phyloP scores from a whole-genome alignment of 2,797 vertebrate species.

The Gambelia wislizenii region DNA sequence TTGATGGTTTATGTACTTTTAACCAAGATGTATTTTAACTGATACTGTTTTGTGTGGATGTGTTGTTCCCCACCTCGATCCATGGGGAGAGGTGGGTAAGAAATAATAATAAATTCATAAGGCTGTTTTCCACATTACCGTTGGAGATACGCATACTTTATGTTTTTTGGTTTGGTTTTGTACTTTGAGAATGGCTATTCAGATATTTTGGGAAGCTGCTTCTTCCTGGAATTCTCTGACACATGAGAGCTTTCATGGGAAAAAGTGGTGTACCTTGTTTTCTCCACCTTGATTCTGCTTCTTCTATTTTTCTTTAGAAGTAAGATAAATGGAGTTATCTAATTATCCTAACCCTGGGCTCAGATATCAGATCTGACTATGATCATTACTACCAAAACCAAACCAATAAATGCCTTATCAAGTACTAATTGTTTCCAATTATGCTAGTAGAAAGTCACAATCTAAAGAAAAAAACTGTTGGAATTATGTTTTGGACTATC shows the following conservation, averaged over 20 bases:
- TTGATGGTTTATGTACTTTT: no score
- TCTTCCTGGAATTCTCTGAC: background rate
- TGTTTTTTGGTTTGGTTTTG: accelerated
- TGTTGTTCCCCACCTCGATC: no score
- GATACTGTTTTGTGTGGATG: no score
- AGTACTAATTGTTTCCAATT: background rate
- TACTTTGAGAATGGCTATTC: accelerated
- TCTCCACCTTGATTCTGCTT: no score
- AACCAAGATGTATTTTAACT: no score
- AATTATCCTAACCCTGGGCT: background rate
- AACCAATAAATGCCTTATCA: background rate
- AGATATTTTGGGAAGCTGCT: background rate
- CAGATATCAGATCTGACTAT: background rate
- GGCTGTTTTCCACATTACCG: background rate
- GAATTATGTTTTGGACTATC: background rate
- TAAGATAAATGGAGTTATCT: background rate
- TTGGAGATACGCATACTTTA: accelerated
- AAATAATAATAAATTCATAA: no score
- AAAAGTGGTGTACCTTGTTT: no score
- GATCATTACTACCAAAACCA: background rate
- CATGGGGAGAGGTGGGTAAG: no score
- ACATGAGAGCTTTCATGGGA: background rate
- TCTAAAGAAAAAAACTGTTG: background rate
- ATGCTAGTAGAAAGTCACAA: background rate
- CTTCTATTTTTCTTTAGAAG: background rate